Conservation (phyloP, 2,888 invertebrate genomes). For the Amaurobius ferox region DNA sequence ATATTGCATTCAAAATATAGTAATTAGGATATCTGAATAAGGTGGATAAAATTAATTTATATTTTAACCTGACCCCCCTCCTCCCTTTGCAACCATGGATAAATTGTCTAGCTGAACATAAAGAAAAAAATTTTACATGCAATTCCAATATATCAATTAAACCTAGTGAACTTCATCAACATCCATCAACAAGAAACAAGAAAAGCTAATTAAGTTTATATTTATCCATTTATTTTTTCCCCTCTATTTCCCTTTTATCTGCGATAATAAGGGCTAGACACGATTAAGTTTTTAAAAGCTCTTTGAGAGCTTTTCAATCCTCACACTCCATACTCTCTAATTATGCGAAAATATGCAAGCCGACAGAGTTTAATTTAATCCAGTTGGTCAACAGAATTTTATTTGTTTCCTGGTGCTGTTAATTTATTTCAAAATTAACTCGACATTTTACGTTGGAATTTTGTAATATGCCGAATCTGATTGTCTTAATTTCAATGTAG, state of each 20-base stretch:
- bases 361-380: constrained; percentile 7
- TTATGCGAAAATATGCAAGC: constrained; percentile 3
- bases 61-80: no score
- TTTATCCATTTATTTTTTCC: background rate
- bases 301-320: background rate
- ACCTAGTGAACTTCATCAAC: background rate
- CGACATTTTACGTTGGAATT: background rate
- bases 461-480: background rate
- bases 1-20: no score
- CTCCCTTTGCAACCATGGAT: no score
- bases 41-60: no score
- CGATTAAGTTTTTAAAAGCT: background rate
- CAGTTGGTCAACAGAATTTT: constrained; percentile 14
- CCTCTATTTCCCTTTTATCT: background rate
- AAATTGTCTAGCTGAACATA: no score
- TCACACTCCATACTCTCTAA: background rate
- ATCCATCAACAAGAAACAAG: background rate
- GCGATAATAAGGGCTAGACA: background rate
- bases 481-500: background rate
- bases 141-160: background rate
- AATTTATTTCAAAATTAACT: constrained; percentile 6
- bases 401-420: constrained; percentile 7
- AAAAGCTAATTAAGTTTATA: background rate
- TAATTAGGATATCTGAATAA: no score
- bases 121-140: no score